Base-by-base conservation (phyloP, 2,113 vertebrate species). In the Indicator maculatus region DNA sequence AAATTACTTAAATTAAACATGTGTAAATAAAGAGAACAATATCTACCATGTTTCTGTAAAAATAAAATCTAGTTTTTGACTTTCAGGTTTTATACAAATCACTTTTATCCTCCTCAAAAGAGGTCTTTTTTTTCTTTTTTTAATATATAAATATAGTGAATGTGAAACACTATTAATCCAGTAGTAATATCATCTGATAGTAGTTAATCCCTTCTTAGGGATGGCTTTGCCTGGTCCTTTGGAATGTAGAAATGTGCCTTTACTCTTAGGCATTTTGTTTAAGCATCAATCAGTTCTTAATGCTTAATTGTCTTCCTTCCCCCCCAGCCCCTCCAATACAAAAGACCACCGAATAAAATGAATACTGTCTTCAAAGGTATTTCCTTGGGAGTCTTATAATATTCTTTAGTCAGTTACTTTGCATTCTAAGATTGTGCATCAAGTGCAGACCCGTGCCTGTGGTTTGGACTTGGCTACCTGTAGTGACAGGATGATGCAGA, bases 131-230 rank as follows among this genome's bases (percentile, higher is more conserved):
- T 76, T 80, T 36, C 8, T 36, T 36, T 80, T 75, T 74, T 72
- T 72, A 41, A 4, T 67, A 74, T 88, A 74, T 92, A 98, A 97
- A 97, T 97, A 97, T 82, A 96, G 95, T 96, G 94, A 96, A 97
- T 97, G 73, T 4, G 21, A 96, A 98, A 97, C 94, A 97, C 95
- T 83, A 97, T 96, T 98, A 97, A 98, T 98, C 97, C 97, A 96
- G 96, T 94, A 86, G 79, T 98, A 97, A 98, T 97, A 97, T 98
- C 96, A 98, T 98, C 97, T 98, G 97, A 98, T 98, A 98, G 93
- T 52, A 93, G 95, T 88, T 98, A 98, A 98, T 98, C 97, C 97
- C 94, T 98, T 98, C 96, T 98, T 97, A 98, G 95, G 93, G 82
- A 91, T 82, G 95, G 97, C 93, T 98, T 96, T 97, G 72, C 94